phyloP scores from a whole-genome alignment of 2,113 vertebrate genomes.

The Rhegmatorhina hoffmannsi region DNA sequence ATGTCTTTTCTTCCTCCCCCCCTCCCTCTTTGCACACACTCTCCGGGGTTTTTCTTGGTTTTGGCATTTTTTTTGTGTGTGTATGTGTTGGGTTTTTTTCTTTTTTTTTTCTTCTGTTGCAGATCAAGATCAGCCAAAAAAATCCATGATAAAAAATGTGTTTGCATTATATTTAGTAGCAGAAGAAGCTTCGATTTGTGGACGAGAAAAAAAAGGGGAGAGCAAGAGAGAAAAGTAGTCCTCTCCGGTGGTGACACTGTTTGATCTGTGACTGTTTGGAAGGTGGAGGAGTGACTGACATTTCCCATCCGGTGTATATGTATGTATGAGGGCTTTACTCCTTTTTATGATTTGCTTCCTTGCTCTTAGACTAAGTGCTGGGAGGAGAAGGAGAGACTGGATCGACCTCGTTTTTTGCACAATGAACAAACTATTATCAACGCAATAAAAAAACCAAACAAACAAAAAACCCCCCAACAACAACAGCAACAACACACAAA shows the following conservation, averaged over 20 bases:
- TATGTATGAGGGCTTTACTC: constrained; percentile 78
- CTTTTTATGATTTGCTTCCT: constrained; percentile 83
- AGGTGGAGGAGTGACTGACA: constrained; percentile 93
- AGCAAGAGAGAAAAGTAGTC: constrained; percentile 82
- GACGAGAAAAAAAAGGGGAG: constrained; percentile 70
- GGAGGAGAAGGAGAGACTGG: constrained; percentile 74
- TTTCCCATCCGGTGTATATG: constrained; percentile 87
- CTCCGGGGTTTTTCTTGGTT: constrained; percentile 70
- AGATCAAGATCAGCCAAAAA: constrained; percentile 77
- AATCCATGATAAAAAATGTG: constrained; percentile 73
- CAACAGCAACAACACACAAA: constrained; percentile 65
- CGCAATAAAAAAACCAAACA: constrained; percentile 67
- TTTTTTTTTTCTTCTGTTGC: constrained; percentile 78
- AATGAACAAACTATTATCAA: constrained; percentile 77
- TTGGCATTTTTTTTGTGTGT: constrained; percentile 53
- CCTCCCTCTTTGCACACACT: constrained; percentile 66
- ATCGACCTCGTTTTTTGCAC: constrained; percentile 80
- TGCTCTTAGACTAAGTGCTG: constrained; percentile 79
- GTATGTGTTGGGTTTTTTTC: constrained; percentile 73
- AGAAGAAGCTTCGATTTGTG: constrained; percentile 75
- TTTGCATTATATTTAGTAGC: constrained; percentile 80
- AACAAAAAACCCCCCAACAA: constrained; percentile 18
- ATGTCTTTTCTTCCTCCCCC: constrained; percentile 77
- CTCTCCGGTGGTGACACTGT: constrained; percentile 84
- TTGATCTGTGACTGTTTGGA: constrained; percentile 87